phyloP scores from a whole-genome alignment of 2,113 vertebrate genomes.

The Pandion haliaetus region DNA sequence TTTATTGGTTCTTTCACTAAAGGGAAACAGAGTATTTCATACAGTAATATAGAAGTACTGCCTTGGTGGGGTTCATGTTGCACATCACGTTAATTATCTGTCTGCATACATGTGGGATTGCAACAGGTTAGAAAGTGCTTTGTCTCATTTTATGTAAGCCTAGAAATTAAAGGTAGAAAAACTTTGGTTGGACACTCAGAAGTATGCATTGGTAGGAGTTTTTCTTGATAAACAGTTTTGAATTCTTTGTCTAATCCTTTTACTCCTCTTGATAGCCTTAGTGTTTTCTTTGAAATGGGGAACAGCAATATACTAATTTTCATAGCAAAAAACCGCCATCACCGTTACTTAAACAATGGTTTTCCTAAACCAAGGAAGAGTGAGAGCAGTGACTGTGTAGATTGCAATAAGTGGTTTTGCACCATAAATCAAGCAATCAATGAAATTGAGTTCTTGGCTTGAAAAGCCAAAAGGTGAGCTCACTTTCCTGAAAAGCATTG shows the following conservation, averaged over 20 bases:
- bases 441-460: constrained; percentile 45
- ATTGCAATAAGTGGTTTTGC: constrained; percentile 43
- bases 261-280: not conserved
- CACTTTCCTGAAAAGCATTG: not conserved
- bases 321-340: not conserved
- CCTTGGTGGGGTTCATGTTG: not conserved
- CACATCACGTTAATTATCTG: not conserved
- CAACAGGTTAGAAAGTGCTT: not conserved
- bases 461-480: constrained; percentile 12
- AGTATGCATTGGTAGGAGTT: not conserved
- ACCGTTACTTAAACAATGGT: not conserved
- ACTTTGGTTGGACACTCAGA: not conserved
- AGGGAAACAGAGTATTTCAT: not conserved
- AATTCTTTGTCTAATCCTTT: not conserved
- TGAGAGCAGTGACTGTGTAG: not conserved
- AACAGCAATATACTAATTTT: not conserved
- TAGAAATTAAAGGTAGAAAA: not conserved
- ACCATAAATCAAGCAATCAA: constrained; percentile 41
- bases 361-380: not conserved
- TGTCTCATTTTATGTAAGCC: not conserved
- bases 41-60: not conserved
- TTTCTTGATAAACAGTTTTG: not conserved
- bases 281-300: not conserved
- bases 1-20: not conserved
- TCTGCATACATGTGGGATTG: not conserved